Percentiles rank a stretch among this genome's conserved stretches.
Conservation (phyloP, 2,888 invertebrate genomes). For the Ichneumon xanthorius region DNA sequence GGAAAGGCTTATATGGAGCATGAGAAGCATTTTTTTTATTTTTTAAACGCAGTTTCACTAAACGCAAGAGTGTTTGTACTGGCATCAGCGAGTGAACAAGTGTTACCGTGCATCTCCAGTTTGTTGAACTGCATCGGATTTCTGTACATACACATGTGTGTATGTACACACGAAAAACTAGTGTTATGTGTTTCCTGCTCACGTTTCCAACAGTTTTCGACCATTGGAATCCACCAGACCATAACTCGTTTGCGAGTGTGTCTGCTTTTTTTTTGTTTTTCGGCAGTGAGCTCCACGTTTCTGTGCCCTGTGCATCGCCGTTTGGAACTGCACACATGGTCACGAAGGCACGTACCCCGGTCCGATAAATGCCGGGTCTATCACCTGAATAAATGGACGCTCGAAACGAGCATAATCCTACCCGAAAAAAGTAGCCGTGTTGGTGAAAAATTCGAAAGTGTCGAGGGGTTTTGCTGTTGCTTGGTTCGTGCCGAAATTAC, state of each 20-base stretch:
- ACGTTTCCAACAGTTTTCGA: conserved; percentile 17
- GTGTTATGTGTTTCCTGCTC: not conserved
- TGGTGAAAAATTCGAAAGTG: too few relatives aligned
- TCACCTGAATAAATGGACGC: conserved; percentile 12
- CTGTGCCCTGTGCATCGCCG: not conserved
- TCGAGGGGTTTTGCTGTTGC: too few relatives aligned
- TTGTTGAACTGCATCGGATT: not conserved
- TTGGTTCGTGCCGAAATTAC: too few relatives aligned
- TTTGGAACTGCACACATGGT: conserved; percentile 2
- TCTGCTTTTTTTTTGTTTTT: not conserved
- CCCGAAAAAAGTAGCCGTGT: too few relatives aligned
- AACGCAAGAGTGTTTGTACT: conserved; percentile 23
- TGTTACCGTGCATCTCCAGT: not conserved
- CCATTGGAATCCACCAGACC: conserved; percentile 8
- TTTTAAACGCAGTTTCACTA: conserved; percentile 33
- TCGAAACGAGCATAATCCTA: not conserved
- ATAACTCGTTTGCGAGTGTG: conserved; percentile 27
- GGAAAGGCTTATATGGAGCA: conserved; percentile 33
- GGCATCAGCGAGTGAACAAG: conserved; percentile 38
- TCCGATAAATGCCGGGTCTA: conserved; percentile 33
- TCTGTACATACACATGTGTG: not conserved
- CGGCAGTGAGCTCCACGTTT: not conserved
- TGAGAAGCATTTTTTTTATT: conserved; percentile 38
- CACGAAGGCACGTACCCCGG: conserved; percentile 21
- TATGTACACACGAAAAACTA: not conserved